Base-by-base conservation (phyloP, 2,888 invertebrate genomes). In the Timandra comae region DNA sequence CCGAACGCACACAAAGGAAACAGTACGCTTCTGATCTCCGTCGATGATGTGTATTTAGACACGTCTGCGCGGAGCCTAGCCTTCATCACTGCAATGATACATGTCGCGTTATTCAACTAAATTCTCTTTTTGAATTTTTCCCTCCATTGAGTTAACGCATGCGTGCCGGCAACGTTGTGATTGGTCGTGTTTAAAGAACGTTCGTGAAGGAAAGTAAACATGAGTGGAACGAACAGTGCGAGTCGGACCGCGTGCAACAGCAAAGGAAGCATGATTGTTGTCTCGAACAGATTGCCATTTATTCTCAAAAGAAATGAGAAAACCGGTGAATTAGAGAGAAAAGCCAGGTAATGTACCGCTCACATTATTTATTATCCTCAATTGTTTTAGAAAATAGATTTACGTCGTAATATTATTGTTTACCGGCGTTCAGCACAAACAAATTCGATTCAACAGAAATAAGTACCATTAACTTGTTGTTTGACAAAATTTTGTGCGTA, bases 251-350 rank as follows among this genome's bases (percentile, higher is more conserved):
- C 69, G 67, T 85, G 85, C 61, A 85, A 82, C 55, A 87, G 87
- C 63, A 90, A 89, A 56, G 91, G 91, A 52, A 93, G 92, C 66
- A 91, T 96, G 89, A 95, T 96, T 61, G 96, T 96, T 52, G 95
- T 96, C 39, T 96, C 96, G 49, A 96, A 96, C 81, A 88, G 96
- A 52, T 85, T 96, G 67, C 96, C 96, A 4, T 96, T 96, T 80
- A 93, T 96, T 44, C 85, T 96, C 42, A 91, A 89, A 65, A 88
- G 93, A 66, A 90, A 94, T 84, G 88, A 91, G 32, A 87, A 88
- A 54, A 91, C 91, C 38, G 91, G 91, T 27, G 86, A 88, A 26
- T 86, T 95, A 57, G 90, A 92, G 56, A 88, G 96, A 46, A 94
- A 93, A 76, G 93, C 95, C 63, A 96, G 96, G 96, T 95, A 77